A percentile compares a stretch with the other conserved stretches of the same genome.
Evolutionary conservation across 2,888 invertebrate genomes (phyloP).

Genomic region (Limulus polyphemus): DNA sequence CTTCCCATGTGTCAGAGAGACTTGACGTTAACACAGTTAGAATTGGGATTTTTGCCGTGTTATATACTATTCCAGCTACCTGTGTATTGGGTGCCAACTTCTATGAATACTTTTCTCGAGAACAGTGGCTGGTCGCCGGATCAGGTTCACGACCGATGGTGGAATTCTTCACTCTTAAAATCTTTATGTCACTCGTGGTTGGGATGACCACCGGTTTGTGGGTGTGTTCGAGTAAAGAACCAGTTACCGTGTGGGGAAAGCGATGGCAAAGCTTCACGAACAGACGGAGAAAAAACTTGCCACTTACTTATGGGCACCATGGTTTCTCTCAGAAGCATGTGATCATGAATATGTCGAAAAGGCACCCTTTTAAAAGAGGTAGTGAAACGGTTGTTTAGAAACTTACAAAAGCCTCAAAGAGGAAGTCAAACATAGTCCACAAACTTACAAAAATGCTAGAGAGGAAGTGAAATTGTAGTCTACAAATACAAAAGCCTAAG

Average conservation of each 20-base stretch:
- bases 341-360: too few species aligned
- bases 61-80: conserved; percentile 61
- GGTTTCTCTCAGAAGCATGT: too few species aligned
- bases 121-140: conserved; percentile 48
- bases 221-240: conserved; percentile 65
- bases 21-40: conserved; percentile 43
- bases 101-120: conserved; percentile 63
- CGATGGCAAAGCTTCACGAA: too few species aligned
- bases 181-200: conserved; percentile 65
- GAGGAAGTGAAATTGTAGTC: too few species aligned
- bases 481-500: too few species aligned
- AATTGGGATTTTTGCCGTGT: conserved; percentile 58
- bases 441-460: too few species aligned
- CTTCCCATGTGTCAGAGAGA: conserved; percentile 24
- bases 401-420: too few species aligned
- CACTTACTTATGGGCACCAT: too few species aligned
- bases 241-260: conserved; percentile 40
- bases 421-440: too few species aligned
- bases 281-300: too few species aligned
- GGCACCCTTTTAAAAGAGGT: too few species aligned
- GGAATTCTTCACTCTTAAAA: conserved; percentile 67
- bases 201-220: conserved; percentile 68
- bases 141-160: conserved; percentile 48
- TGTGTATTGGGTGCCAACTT: conserved; percentile 64
- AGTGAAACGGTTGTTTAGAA: too few species aligned